These are phyloP conservation scores for Rhaphigaster nebulosa DNA, from an alignment of 2,888 invertebrate species.

Conservation along the genomic window DNA sequence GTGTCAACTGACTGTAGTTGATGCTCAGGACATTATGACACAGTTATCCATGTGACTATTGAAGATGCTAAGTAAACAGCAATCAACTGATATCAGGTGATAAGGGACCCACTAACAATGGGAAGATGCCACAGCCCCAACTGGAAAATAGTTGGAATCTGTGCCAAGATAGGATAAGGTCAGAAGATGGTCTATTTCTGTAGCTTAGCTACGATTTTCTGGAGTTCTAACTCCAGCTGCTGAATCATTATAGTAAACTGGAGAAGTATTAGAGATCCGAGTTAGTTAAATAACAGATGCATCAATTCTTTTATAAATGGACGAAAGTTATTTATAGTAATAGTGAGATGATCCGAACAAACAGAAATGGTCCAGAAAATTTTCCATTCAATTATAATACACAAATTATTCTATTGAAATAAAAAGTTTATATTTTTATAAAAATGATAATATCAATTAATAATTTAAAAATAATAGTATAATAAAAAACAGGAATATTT, in stretches of 20 bases:
- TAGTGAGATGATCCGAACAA: neutral
- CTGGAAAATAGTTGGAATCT: conserved; percentile 53
- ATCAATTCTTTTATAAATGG: conserved; percentile 1
- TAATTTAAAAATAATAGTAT: neutral
- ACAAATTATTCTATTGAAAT: neutral
- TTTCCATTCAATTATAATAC: neutral
- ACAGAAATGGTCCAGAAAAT: neutral
- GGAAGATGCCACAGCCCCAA: conserved; percentile 28
- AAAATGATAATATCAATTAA: neutral
- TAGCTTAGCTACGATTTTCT: neutral
- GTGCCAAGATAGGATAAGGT: conserved; percentile 58
- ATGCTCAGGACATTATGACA: conserved; percentile 11
- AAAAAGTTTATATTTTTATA: neutral
- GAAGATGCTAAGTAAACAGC: neutral
- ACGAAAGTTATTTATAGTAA: neutral
- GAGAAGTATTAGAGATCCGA: neutral
- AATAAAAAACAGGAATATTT: neutral
- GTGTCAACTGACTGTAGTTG: neutral
- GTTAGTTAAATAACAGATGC: conserved; percentile 7
- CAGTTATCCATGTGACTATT: neutral
- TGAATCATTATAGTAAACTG: conserved; percentile 37
- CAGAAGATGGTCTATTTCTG: conserved; percentile 44
- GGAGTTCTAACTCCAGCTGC: conserved; percentile 45
- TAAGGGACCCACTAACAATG: neutral
- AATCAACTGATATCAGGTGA: conserved; percentile 21